Conservation (phyloP, 2,888 invertebrate species). For the Coleophora deauratella region DNA sequence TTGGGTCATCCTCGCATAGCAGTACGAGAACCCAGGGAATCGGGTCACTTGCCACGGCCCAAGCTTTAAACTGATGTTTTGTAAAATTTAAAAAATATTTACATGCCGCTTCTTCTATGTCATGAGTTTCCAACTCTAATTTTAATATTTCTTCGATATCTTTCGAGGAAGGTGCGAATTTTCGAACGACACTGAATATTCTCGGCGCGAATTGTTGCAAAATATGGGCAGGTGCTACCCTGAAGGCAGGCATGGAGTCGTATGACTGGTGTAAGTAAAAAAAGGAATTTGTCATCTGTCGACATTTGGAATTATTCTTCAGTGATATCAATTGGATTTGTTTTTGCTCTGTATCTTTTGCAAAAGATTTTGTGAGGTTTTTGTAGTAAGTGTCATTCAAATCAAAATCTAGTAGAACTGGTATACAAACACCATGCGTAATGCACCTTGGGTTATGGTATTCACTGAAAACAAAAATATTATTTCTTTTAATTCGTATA, state of each 20-base stretch:
- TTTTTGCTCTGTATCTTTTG: too few species aligned
- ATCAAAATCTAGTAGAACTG: too few species aligned
- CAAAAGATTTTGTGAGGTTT: too few species aligned
- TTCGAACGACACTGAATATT: not conserved
- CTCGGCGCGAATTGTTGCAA: constrained; percentile 10
- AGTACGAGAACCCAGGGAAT: constrained; percentile 3
- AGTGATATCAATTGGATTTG: too few species aligned
- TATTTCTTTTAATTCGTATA: too few species aligned
- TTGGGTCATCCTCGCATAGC: constrained; percentile 18
- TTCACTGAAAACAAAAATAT: too few species aligned
- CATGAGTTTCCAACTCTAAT: not conserved
- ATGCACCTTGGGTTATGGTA: too few species aligned
- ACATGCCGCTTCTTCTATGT: constrained; percentile 19
- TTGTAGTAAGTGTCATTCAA: too few species aligned
- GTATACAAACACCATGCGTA: too few species aligned
- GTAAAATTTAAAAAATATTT: not conserved
- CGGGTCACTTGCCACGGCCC: constrained; percentile 4
- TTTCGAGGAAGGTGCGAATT: not conserved
- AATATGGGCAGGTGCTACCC: constrained; percentile 4
- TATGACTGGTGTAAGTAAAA: too few species aligned
- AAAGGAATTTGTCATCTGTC: too few species aligned
- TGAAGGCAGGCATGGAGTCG: constrained; percentile 7
- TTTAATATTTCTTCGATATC: constrained; percentile 5
- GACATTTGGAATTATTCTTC: too few species aligned
- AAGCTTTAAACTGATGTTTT: constrained; percentile 1